Conservation (phyloP, 2,797 vertebrate genomes). For the Chiroxiphia lanceolata region DNA sequence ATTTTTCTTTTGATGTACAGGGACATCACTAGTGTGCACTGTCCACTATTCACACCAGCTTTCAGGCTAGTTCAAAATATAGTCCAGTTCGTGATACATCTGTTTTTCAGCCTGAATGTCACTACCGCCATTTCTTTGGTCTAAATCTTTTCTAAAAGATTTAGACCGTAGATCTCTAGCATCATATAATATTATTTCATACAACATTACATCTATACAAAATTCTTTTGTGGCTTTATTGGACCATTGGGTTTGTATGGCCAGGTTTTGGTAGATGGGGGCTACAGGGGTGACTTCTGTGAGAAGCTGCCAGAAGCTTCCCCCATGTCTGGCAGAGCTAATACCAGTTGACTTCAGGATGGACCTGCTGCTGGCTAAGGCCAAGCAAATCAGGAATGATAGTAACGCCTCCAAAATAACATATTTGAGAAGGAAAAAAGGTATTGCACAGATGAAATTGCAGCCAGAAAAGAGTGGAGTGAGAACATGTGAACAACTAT, state of each 20-base stretch:
- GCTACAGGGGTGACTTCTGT: neutral
- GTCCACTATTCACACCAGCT: neutral
- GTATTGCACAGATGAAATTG: neutral
- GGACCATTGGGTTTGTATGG: neutral
- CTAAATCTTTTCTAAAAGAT: no score
- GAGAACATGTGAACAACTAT: neutral
- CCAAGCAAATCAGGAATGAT: neutral
- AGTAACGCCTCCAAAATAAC: neutral
- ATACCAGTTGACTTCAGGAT: neutral
- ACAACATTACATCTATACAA: neutral
- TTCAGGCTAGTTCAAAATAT: neutral
- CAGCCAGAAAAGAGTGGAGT: neutral
- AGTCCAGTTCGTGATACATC: neutral
- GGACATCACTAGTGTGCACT: neutral
- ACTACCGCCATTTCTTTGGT: neutral
- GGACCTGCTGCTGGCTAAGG: neutral
- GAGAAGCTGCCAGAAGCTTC: neutral
- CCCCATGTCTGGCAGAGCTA: no score
- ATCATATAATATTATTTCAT: neutral
- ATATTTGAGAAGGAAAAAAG: neutral
- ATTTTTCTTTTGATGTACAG: neutral
- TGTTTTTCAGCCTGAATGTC: neutral
- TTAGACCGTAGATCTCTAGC: neutral
- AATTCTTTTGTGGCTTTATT: neutral
- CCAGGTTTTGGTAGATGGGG: neutral